These are phyloP conservation scores for Saxidomus purpurata DNA, from an alignment of 1,140 invertebrate species.

Conservation along the genomic window DNA sequence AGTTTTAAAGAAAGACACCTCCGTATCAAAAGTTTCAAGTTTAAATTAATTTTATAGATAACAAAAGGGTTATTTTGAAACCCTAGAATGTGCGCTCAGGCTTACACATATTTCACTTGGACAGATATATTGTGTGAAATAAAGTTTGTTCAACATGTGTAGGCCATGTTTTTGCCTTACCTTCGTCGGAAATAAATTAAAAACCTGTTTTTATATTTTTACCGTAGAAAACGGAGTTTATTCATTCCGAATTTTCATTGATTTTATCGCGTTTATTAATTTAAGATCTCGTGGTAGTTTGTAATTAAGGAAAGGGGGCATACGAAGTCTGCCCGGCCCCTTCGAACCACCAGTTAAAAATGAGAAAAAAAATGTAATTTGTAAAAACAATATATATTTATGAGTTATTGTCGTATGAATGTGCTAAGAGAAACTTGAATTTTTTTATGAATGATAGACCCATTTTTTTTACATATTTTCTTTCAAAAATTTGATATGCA, in stretches of 20 bases:
- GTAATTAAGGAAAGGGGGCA: too few relatives aligned
- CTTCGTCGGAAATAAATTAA: too few relatives aligned
- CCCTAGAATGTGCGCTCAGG: conserved; percentile 3
- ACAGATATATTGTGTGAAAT: neutral
- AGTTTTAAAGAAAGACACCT: neutral
- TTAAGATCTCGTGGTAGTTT: too few relatives aligned
- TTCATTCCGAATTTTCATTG: too few relatives aligned
- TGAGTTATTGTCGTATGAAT: neutral
- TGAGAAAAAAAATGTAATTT: neutral
- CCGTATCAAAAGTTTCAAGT: conserved; percentile 31
- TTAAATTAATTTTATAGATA: conserved; percentile 46
- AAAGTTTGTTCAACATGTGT: neutral
- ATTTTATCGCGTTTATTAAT: too few relatives aligned
- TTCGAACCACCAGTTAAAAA: neutral
- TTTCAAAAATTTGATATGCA: neutral
- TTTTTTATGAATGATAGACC: neutral
- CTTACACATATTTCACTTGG: neutral
- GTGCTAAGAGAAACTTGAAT: neutral
- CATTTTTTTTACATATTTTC: neutral
- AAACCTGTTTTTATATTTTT: too few relatives aligned
- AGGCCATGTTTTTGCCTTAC: too few relatives aligned
- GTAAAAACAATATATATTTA: neutral
- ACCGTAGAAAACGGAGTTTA: too few relatives aligned
- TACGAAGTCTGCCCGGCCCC: too few relatives aligned
- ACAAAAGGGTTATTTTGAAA: conserved; percentile 38